Evolutionary conservation across 2,888 invertebrate genomes (phyloP).

Genomic region (Gortyna flavago): DNA sequence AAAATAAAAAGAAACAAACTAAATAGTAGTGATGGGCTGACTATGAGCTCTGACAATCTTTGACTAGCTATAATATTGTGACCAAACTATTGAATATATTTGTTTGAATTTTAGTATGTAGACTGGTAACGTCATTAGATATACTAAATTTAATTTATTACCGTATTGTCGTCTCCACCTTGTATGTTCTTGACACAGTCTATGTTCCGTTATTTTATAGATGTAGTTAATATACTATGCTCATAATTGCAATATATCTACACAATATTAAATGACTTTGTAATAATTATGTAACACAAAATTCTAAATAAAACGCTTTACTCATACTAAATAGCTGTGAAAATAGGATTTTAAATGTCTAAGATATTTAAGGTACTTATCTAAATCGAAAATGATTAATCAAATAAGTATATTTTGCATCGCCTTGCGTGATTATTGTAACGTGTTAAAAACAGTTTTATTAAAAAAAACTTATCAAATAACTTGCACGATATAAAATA

Average conservation of each 20-base stretch:
- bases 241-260: not conserved
- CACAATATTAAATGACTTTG: constrained; percentile 1
- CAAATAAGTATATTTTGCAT: not conserved
- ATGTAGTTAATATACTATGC: too few relatives aligned
- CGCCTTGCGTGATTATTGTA: not conserved
- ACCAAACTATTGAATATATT: not conserved
- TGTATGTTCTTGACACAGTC: not conserved
- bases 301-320: constrained; percentile 17
- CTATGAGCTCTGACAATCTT: not conserved
- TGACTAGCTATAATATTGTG: not conserved
- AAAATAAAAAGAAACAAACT: not conserved
- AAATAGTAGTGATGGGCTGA: not conserved
- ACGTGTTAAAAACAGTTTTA: not conserved
- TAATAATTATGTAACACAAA: not conserved
- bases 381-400: not conserved
- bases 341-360: constrained; percentile 4
- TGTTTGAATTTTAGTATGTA: not conserved
- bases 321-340: not conserved
- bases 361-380: not conserved
- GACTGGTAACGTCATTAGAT: not conserved
- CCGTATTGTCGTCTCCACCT: not conserved
- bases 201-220: not conserved
- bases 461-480: not conserved
- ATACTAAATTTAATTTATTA: too few relatives aligned
- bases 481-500: not conserved